A percentile compares a stretch with the other conserved stretches of the same genome.
phyloP scores from a whole-genome alignment of 2,888 invertebrate species.

The Panopea generosa region DNA sequence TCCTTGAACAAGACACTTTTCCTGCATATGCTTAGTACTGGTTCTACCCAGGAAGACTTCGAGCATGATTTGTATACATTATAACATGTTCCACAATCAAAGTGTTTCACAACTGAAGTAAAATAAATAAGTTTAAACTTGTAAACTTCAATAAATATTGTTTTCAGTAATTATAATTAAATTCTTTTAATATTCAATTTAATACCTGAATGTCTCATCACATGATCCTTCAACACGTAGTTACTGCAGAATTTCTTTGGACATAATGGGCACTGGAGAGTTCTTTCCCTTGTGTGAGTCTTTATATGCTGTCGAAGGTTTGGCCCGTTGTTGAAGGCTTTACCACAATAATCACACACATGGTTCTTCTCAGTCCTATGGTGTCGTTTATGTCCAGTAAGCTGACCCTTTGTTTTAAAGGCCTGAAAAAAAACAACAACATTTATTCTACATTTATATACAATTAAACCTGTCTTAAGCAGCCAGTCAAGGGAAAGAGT shows the following conservation, averaged over 20 bases:
- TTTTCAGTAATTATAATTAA: too few relatives aligned
- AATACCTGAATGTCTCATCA: constrained; percentile 51
- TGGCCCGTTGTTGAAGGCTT: constrained; percentile 48
- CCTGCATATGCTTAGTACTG: too few relatives aligned
- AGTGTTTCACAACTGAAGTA: too few relatives aligned
- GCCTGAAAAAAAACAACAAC: constrained; percentile 11
- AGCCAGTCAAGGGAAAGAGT: too few relatives aligned
- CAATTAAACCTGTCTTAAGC: too few relatives aligned
- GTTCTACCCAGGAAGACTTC: too few relatives aligned
- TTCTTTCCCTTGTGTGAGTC: constrained; percentile 35
- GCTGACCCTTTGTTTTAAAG: constrained; percentile 38
- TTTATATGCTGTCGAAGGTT: constrained; percentile 41
- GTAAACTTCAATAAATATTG: too few relatives aligned
- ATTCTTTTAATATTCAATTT: too few relatives aligned
- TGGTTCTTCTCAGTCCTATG: constrained; percentile 24
- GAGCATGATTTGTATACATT: too few relatives aligned
- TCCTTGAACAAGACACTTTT: too few relatives aligned
- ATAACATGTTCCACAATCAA: too few relatives aligned
- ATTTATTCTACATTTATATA: neutral
- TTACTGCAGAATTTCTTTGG: constrained; percentile 42
- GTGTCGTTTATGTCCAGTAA: constrained; percentile 35
- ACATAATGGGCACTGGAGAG: constrained; percentile 47
- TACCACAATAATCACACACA: constrained; percentile 42
- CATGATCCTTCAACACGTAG: constrained; percentile 44
- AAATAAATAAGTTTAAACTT: too few relatives aligned